These are phyloP conservation scores for Chloebia gouldiae DNA, from an alignment of 2,113 vertebrate species.

Conservation along the genomic window DNA sequence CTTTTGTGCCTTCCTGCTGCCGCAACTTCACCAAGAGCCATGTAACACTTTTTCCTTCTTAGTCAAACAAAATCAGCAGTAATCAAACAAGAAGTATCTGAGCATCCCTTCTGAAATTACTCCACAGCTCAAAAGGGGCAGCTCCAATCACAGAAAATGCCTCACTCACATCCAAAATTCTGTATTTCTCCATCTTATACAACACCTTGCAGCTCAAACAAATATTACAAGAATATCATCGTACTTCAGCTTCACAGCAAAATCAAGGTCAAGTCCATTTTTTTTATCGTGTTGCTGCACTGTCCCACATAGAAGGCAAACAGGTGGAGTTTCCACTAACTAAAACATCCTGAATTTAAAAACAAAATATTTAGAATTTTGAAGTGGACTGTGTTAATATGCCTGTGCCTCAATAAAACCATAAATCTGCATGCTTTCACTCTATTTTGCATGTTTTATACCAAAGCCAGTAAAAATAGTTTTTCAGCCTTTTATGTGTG, in stretches of 20 bases:
- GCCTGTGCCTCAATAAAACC: conserved; percentile 74
- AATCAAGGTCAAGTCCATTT: conserved; percentile 23
- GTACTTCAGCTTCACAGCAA: conserved; percentile 35
- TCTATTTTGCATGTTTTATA: neutral
- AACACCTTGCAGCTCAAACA: conserved; percentile 1
- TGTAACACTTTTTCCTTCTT: neutral
- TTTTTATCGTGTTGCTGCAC: neutral
- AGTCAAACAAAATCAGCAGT: neutral
- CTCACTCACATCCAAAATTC: neutral
- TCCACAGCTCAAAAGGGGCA: neutral
- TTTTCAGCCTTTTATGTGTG: neutral
- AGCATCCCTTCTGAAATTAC: neutral
- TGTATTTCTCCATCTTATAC: neutral
- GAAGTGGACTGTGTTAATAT: conserved; percentile 58
- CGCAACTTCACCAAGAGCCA: neutral
- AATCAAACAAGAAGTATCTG: neutral
- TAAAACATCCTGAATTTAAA: conserved; percentile 64
- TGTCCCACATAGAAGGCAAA: conserved; percentile 14
- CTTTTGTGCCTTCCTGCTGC: neutral
- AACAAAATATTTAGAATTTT: conserved; percentile 68
- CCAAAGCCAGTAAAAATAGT: neutral
- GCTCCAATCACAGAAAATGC: neutral
- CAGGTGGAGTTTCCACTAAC: neutral
- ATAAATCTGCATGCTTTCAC: conserved; percentile 70
- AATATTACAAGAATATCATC: neutral